phyloP scores from a whole-genome alignment of 2,113 vertebrate species.

The Toxostoma redivivum region DNA sequence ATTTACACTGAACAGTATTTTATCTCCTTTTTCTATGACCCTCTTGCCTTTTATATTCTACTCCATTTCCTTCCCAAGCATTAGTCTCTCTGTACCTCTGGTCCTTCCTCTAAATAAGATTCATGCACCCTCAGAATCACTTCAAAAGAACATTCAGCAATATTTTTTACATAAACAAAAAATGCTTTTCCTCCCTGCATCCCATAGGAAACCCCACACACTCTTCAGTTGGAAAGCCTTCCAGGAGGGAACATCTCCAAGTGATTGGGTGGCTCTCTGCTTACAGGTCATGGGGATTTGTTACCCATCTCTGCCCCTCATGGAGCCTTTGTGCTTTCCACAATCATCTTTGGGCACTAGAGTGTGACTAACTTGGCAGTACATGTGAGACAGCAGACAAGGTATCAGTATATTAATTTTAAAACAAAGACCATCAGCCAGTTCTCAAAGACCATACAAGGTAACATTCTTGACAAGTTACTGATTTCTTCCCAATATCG shows the following conservation, averaged over 20 bases:
- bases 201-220: fast-evolving
- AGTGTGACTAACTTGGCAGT: not conserved
- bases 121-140: not conserved
- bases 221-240: not conserved
- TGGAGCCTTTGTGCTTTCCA: not conserved
- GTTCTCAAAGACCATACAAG: not conserved
- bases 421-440: not conserved
- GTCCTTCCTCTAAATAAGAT: not conserved
- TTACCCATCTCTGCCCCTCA: not conserved
- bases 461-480: not conserved
- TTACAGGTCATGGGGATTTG: not conserved
- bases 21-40: not conserved
- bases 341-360: not conserved
- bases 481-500: not conserved
- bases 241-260: not conserved
- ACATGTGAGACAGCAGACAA: not conserved
- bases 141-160: not conserved
- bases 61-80: fast-evolving
- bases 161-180: not conserved
- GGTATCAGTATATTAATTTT: not conserved
- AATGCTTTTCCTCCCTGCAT: not conserved
- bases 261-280: not conserved
- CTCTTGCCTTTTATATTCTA: not conserved
- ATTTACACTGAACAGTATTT: not conserved
- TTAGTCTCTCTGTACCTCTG: not conserved